Percentiles rank a stretch among this genome's conserved stretches.
phyloP scores from a whole-genome alignment of 2,888 invertebrate species.

The Xanthorhoe spadicearia region DNA sequence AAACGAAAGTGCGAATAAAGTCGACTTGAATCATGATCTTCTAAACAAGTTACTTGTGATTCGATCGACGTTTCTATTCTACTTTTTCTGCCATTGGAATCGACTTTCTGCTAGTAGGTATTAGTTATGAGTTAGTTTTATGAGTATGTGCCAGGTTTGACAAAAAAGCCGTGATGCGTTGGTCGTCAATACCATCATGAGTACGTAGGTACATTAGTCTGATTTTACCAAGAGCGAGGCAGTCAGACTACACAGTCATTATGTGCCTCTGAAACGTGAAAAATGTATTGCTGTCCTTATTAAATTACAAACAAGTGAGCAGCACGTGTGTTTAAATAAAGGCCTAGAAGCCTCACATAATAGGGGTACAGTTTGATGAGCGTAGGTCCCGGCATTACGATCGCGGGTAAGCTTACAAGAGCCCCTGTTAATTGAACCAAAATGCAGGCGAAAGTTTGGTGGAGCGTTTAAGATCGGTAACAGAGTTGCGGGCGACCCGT shows the following conservation, averaged over 20 bases:
- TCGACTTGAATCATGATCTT: slow-evolving; percentile 15
- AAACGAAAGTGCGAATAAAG: slow-evolving; percentile 27
- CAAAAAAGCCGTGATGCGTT: too few relatives aligned
- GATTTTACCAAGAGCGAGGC: too few relatives aligned
- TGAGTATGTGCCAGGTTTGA: too few relatives aligned
- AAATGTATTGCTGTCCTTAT: not conserved
- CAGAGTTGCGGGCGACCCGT: slow-evolving; percentile 46
- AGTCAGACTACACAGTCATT: too few relatives aligned
- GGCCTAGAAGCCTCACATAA: slow-evolving; percentile 40
- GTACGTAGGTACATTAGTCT: too few relatives aligned
- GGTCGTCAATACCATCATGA: too few relatives aligned
- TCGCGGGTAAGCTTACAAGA: slow-evolving; percentile 46
- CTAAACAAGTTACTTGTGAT: slow-evolving; percentile 13
- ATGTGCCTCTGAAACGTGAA: too few relatives aligned
- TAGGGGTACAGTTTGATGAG: slow-evolving; percentile 45
- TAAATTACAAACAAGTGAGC: slow-evolving; percentile 36
- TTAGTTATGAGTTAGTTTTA: too few relatives aligned
- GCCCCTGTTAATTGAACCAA: slow-evolving; percentile 53
- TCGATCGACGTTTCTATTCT: not conserved
- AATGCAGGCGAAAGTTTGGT: slow-evolving; percentile 57
- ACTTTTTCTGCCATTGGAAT: not conserved
- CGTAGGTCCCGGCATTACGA: slow-evolving; percentile 44
- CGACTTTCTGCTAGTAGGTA: not conserved
- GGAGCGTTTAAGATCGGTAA: slow-evolving; percentile 56
- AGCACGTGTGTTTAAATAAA: slow-evolving; percentile 44